Conservation (phyloP, 2,888 invertebrate genomes). For the Cinara cedri region DNA sequence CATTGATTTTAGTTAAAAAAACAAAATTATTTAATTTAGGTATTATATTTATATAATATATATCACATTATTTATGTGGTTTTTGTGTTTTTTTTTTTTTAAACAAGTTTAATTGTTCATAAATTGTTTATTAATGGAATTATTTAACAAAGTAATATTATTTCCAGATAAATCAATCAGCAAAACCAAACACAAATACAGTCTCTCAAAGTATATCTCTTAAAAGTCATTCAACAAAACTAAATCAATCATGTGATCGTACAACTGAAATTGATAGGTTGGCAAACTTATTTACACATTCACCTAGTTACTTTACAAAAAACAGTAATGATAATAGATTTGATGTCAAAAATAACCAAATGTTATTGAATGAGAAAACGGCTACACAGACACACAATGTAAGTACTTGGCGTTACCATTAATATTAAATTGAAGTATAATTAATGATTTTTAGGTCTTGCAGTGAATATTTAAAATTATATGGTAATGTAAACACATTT, state of each 20-base stretch:
- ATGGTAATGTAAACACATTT: slow-evolving; percentile 30
- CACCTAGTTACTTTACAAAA: slow-evolving; percentile 31
- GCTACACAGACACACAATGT: slow-evolving; percentile 35
- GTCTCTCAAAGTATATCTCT: background rate
- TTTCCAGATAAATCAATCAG: slow-evolving; percentile 7
- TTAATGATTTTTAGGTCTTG: slow-evolving; percentile 44
- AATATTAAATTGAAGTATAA: slow-evolving; percentile 11
- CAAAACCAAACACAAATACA: slow-evolving; percentile 6
- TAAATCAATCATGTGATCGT: slow-evolving; percentile 22
- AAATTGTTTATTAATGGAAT: too few relatives aligned
- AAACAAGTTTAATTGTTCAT: too few relatives aligned
- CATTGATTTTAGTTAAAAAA: too few relatives aligned
- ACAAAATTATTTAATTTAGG: too few relatives aligned
- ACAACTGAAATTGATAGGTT: slow-evolving; percentile 44
- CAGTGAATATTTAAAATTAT: background rate
- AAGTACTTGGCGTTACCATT: slow-evolving; percentile 17
- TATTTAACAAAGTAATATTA: background rate
- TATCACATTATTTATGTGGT: too few relatives aligned
- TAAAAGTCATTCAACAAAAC: slow-evolving; percentile 14
- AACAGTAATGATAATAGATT: slow-evolving; percentile 25
- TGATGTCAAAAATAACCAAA: slow-evolving; percentile 34
- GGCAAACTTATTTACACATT: slow-evolving; percentile 49
- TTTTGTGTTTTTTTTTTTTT: too few relatives aligned
- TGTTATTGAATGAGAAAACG: background rate
- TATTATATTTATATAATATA: too few relatives aligned